Base-by-base conservation (phyloP, 2,888 invertebrate genomes). In the Glyphotaelius pellucidus region DNA sequence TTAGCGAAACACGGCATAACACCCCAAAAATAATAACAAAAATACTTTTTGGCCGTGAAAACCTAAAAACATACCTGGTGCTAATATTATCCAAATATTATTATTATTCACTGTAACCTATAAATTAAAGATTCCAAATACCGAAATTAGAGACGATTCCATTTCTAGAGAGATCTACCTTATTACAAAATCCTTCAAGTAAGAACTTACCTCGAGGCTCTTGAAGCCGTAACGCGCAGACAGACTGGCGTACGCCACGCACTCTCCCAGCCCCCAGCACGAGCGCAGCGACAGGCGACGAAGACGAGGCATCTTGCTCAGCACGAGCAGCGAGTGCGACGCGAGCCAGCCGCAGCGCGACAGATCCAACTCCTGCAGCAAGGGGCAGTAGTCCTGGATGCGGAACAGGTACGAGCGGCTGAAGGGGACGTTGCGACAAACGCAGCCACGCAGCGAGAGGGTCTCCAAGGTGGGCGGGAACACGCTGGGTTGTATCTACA, bases 261-360 rank as follows among this genome's bases (percentile, higher is more conserved):
- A 97, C 94, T 98, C 97, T 0, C 96, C 96, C 93, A 98, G 95
- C 88, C 97, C 96, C 91, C 95, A 95, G 94, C 98, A 98, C 80
- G 97, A 97, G 83, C 97, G 96, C 93, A 98, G 95, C 91, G 96
- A 96, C 9, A 98, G 95, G 80, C 97, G 96, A 81, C 96, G 96
- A 42, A 98, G 95, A 11, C 95, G 95, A 1, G 96, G 95, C 94
- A 97, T 95, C 95, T 98, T 98, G 94, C 98, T 97, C 2, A 98
- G 95, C 0, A 97, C 97, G 95, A 98, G 96, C 15, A 98, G 95
- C 84, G 97, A 97, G 92, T 97, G 97, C 0, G 98, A 97, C 90
- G 97, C 97, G 92, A 98, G 96, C 98, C 98, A 98, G 11, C 96
- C 95, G 94, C 98, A 98, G 92, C 97, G 96, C 52, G 97, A 97